Percentiles rank a stretch among this genome's conserved stretches.
Evolutionary conservation across 2,113 vertebrate genomes (phyloP).

Genomic region (Naja naja): DNA sequence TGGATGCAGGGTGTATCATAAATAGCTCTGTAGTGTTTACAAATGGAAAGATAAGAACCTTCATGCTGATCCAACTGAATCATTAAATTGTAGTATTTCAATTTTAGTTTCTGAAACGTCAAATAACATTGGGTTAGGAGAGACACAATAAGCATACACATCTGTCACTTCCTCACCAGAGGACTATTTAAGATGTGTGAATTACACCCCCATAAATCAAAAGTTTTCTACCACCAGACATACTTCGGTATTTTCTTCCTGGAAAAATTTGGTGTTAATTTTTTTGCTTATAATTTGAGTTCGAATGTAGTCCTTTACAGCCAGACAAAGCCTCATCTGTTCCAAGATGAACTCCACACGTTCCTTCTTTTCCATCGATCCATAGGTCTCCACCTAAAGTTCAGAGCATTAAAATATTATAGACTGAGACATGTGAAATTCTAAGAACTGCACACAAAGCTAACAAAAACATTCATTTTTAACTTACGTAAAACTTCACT

Average conservation of each 20-base stretch:
- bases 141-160: background rate
- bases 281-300: constrained; percentile 99
- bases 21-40: constrained; percentile 97
- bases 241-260: constrained; percentile 94
- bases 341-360: constrained; percentile 97
- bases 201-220: background rate
- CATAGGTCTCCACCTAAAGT: constrained; percentile 94
- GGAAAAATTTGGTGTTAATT: constrained; percentile 98
- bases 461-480: background rate
- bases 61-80: constrained; percentile 97
- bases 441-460: background rate
- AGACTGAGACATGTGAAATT: background rate
- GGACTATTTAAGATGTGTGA: constrained; percentile 11
- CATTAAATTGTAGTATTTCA: constrained; percentile 99
- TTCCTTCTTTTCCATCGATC: constrained; percentile 99
- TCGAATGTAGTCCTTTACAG: constrained; percentile 97
- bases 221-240: constrained; percentile 31
- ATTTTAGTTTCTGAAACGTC: constrained; percentile 83
- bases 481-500: background rate
- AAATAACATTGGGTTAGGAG: constrained; percentile 30
- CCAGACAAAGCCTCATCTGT: constrained; percentile 97
- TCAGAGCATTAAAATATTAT: constrained; percentile 10
- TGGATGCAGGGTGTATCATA: constrained; percentile 97
- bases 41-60: constrained; percentile 96
- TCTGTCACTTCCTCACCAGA: constrained; percentile 1